A percentile compares a stretch with the other conserved stretches of the same genome.
phyloP scores from a whole-genome alignment of 1,140 invertebrate species.

The Zaprionus taronus region DNA sequence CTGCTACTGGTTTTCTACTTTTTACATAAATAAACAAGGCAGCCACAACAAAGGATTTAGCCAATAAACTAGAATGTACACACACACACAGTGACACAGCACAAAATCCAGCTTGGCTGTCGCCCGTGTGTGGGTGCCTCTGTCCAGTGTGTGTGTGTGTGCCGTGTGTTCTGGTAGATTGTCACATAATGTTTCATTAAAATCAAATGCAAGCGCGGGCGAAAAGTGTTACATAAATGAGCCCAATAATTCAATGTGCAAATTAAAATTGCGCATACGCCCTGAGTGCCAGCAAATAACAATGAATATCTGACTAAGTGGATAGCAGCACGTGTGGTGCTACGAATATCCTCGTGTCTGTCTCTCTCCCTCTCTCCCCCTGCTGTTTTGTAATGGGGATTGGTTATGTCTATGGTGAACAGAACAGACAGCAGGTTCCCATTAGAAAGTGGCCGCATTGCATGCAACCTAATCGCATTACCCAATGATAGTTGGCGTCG shows the following conservation, averaged over 20 bases:
- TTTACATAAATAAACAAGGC: slow-evolving; percentile 41
- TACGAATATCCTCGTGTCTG: not conserved
- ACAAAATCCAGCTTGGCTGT: slow-evolving; percentile 14
- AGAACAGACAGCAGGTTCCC: slow-evolving; percentile 20
- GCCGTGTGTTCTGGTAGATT: slow-evolving; percentile 32
- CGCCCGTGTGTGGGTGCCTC: not conserved
- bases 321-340: not conserved
- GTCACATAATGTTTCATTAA: slow-evolving; percentile 78
- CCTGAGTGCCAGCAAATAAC: slow-evolving; percentile 29
- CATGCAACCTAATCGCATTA: slow-evolving; percentile 69
- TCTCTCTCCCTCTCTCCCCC: too few species aligned
- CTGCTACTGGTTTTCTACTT: slow-evolving; percentile 2
- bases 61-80: slow-evolving; percentile 52
- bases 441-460: slow-evolving; percentile 31
- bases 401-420: not conserved
- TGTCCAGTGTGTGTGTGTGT: slow-evolving; percentile 19
- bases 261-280: slow-evolving; percentile 73
- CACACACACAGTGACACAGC: slow-evolving; percentile 24
- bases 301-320: slow-evolving; percentile 16
- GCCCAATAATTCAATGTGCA: slow-evolving; percentile 69
- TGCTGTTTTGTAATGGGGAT: slow-evolving; percentile 14
- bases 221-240: slow-evolving; percentile 69
- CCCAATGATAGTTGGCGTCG: slow-evolving; percentile 66
- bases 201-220: slow-evolving; percentile 53
- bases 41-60: slow-evolving; percentile 72